Evolutionary conservation across 2,888 invertebrate species (phyloP), one percentile per base, ranked within the genome.

Genomic region (Micropterix aruncella): DNA sequence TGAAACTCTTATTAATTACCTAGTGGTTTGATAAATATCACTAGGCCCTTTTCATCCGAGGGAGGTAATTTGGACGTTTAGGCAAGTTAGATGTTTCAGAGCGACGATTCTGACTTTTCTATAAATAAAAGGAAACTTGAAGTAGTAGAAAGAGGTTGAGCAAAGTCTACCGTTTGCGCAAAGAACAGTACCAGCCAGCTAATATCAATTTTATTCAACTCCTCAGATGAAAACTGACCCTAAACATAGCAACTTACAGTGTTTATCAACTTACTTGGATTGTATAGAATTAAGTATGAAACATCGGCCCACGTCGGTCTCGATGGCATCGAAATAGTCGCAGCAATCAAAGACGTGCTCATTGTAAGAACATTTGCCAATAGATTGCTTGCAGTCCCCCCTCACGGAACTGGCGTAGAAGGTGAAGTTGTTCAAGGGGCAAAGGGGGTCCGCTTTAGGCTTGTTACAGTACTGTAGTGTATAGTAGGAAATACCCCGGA

Each of bases 401-500:
- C 67, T 60, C n/a, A 80, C 74, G 44, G 74, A 53, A 9, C 65
- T 59, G 0, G 77, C 74, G 53, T 77, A 78, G 51, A 74, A 72
- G 1, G 70, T 73, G 53, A 75, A 79, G 56, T 80, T 78, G 1
- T 65, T 62, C 37, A 63, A 61, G 4, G 75, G 75, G 47, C 82
- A 82, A n/a, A 74, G 57, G 1, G 65, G 60, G 40, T 74, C 70
- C 0, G 67, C 61, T 3, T 70, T 59, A 2, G 64, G 59, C 1
- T 63, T 61, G 12, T 73, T 72, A 53, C 82, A 83, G 16, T 75
- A 66, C 50, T 77, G 74, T 1, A 80, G 60, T 0, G 81, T 77
- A 50, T 75, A 77, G 56, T 78, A 80, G n/a, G 75, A 72, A 2
- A 74, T 62, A 1, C 83, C 83, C 3, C 77, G 74, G 55, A 78